Evolutionary conservation across 2,113 vertebrate genomes (phyloP).

Genomic region (Bujurquina vittata): DNA sequence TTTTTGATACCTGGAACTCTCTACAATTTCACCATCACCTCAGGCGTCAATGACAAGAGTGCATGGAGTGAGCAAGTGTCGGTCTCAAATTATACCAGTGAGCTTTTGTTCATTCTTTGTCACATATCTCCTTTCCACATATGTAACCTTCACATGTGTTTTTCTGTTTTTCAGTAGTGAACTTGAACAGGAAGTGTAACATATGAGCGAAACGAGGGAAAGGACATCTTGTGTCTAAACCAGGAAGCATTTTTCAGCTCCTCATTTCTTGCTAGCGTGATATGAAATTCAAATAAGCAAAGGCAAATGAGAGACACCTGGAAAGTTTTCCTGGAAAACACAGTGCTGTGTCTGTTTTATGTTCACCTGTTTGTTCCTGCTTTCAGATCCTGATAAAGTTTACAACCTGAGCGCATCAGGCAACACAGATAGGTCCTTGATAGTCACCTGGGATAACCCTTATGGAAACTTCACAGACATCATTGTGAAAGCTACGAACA

Average conservation of each 20-base stretch:
- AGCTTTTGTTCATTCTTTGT: conserved; percentile 20
- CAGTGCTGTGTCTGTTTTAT: not conserved
- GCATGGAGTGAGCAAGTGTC: not conserved
- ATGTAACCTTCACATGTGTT: not conserved
- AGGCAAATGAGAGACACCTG: conserved; percentile 14
- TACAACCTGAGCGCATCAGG: rapidly evolving
- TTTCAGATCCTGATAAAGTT: conserved; percentile 60
- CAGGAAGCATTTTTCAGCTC: not conserved
- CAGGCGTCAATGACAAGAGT: not conserved
- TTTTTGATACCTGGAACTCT: conserved; percentile 4
- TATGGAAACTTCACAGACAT: not conserved
- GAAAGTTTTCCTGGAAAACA: not conserved
- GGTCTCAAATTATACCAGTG: conserved; percentile 48
- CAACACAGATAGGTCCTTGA: rapidly evolving
- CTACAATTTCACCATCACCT: conserved; percentile 42
- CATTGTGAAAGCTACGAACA: rapidly evolving
- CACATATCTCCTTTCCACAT: rapidly evolving
- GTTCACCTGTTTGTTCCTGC: not conserved
- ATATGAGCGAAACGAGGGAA: not conserved
- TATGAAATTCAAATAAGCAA: conserved; percentile 21
- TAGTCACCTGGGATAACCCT: not conserved
- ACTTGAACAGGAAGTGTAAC: not conserved
- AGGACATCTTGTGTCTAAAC: not conserved
- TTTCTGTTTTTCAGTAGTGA: not conserved
- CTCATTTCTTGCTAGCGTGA: not conserved